Conservation (phyloP, 2,888 invertebrate species). For the Boloria euphrosyne region DNA sequence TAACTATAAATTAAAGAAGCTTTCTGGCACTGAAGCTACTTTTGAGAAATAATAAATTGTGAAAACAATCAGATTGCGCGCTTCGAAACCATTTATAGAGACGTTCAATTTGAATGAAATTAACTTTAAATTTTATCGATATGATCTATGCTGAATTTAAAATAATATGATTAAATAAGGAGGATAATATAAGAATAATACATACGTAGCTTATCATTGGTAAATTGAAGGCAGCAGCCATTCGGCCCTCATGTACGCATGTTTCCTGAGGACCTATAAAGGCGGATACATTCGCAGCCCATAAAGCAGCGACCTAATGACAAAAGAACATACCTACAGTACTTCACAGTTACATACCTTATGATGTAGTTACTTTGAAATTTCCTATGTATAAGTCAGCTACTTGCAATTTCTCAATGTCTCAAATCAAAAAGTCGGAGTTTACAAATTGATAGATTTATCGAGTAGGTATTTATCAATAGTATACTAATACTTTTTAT, state of each 20-base stretch:
- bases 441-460: too few relatives aligned
- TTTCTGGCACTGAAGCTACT: conserved; percentile 14
- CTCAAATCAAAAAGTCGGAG: too few relatives aligned
- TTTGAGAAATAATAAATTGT: conserved; percentile 13
- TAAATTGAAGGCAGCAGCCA: conserved; percentile 96
- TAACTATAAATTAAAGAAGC: conserved; percentile 11
- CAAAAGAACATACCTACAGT: conserved; percentile 2
- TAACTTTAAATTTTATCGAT: conserved; percentile 5
- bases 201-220: conserved; percentile 98
- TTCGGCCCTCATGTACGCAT: conserved; percentile 95
- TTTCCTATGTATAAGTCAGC: too few relatives aligned
- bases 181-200: conserved; percentile 46
- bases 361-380: too few relatives aligned
- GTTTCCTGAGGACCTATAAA: conserved; percentile 93
- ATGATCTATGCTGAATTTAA: background rate
- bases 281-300: conserved; percentile 91
- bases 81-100: background rate
- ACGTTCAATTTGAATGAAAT: conserved; percentile 10
- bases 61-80: conserved; percentile 11
- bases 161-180: background rate
- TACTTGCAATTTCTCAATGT: too few relatives aligned
- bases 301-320: conserved; percentile 88
- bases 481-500: too few relatives aligned
- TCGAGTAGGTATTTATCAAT: too few relatives aligned
- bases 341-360: background rate